Evolutionary conservation across 2,113 vertebrate species (phyloP), one percentile per base, ranked within the genome.

Genomic region (Urocitellus parryii): DNA sequence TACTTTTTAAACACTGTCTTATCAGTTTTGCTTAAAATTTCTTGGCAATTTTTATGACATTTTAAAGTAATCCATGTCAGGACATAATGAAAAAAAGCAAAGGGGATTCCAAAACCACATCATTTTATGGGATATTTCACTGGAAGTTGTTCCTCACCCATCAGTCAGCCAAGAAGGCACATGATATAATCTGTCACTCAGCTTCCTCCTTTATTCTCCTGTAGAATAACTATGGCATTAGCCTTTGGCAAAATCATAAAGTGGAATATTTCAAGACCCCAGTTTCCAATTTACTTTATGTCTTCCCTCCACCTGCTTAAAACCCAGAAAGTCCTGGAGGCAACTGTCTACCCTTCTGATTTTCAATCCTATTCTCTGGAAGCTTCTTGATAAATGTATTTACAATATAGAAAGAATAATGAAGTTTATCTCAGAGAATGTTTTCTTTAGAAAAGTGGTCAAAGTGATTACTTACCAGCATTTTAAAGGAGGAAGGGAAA

Each of bases 361-460:
- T n/a, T 72, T 82, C 34, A 76, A 18, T 34, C 27, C 16, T 65
- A 3, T 78, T 80, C 42, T 84, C 65, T 65, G 8, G 27, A 90
- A 72, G 27, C 5, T 95, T 48, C 42, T 72, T 72, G 20, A 70
- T 61, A 61, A 84, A 68, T 12, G 45, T 37, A 77, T 73, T 88
- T 37, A 65, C 3, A 84, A 18, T 77, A 81, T 2, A 84, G 25
- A 34, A 92, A 72, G 5, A 96, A 42, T 42, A 37, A 74, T 58
- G 51, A 80, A 58, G 12, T n/a, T 77, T 67, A 78, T 48, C 61
- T 88, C 77, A 67, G 3, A 45, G 5, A n/a, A 0, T 22, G 4
- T 72, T 93, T 72, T 12, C 42, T n/a, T 93, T 95, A 91, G 39
- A 95, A 63, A 22, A 89, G 53, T 72, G 53, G 45, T 76, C 48